Evolutionary conservation across 2,888 invertebrate species (phyloP).

Genomic region (Meiosimyza platycephala): DNA sequence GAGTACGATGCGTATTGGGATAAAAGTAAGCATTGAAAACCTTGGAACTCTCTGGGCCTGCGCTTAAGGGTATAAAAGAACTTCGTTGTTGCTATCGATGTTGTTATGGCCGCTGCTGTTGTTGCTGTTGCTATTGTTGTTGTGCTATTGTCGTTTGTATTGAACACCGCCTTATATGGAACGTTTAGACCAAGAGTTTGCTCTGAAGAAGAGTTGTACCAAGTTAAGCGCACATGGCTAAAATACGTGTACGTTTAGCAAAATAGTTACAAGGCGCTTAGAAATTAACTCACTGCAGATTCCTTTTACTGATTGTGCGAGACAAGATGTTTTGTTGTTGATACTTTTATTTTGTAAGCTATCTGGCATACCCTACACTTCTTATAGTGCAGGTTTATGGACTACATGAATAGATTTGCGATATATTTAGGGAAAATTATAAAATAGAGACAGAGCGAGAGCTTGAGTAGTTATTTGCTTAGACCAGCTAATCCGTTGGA

Average conservation of each 20-base stretch:
- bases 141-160: neutral
- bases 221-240: neutral
- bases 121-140: neutral
- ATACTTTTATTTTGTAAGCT: neutral
- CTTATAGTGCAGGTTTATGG: neutral
- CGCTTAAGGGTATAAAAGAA: no score
- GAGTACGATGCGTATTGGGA: neutral
- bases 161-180: constrained; percentile 26
- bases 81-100: constrained; percentile 2
- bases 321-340: neutral
- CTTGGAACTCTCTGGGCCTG: no score
- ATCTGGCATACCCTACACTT: neutral
- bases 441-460: neutral
- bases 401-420: neutral
- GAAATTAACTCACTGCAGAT: constrained; percentile 43
- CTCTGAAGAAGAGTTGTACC: neutral
- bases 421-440: neutral
- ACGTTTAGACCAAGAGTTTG: constrained; percentile 13
- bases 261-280: constrained; percentile 50
- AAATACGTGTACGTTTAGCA: constrained; percentile 20
- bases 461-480: no score
- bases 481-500: no score
- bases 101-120: constrained; percentile 11
- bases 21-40: no score
- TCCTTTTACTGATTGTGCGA: constrained; percentile 16